Conservation (phyloP, 1,140 invertebrate genomes). For the Metaphire vulgaris region DNA sequence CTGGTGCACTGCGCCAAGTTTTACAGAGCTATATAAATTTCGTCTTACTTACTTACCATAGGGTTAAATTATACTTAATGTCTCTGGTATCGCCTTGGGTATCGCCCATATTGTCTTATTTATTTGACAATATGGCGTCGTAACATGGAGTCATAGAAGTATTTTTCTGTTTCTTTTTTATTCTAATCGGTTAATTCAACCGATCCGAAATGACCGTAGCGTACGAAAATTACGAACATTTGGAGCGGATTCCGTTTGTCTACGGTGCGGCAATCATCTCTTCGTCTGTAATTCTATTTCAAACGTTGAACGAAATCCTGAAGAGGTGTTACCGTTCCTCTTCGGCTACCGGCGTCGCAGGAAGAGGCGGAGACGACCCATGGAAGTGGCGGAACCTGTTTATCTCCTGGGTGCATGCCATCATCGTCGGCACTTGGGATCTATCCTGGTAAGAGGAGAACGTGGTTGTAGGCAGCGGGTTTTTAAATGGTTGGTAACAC, state of each 20-base stretch:
- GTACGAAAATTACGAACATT: conserved; percentile 15
- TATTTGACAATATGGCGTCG: too few species aligned
- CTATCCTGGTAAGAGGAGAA: conserved; percentile 21
- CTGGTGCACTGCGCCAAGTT: too few species aligned
- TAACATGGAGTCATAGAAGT: too few species aligned
- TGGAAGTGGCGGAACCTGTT: conserved; percentile 30
- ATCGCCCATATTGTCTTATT: too few species aligned
- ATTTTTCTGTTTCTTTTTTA: too few species aligned
- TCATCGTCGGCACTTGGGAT: conserved; percentile 27
- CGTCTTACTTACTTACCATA: too few species aligned
- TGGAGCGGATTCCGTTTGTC: not conserved
- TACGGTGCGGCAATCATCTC: conserved; percentile 8
- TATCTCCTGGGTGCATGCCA: conserved; percentile 30
- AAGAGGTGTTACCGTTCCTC: not conserved
- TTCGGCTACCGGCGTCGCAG: not conserved
- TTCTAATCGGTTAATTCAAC: too few species aligned
- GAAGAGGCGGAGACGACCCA: conserved; percentile 13
- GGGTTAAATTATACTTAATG: too few species aligned
- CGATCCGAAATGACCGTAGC: not conserved
- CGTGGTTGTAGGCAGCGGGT: too few species aligned
- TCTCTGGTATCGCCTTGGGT: too few species aligned
- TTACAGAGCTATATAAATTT: too few species aligned
- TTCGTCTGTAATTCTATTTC: conserved; percentile 18
- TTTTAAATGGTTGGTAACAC: too few species aligned
- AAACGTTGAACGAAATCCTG: conserved; percentile 20